Base-by-base conservation (phyloP, 2,797 vertebrate genomes). In the Spondyliosoma cantharus region DNA sequence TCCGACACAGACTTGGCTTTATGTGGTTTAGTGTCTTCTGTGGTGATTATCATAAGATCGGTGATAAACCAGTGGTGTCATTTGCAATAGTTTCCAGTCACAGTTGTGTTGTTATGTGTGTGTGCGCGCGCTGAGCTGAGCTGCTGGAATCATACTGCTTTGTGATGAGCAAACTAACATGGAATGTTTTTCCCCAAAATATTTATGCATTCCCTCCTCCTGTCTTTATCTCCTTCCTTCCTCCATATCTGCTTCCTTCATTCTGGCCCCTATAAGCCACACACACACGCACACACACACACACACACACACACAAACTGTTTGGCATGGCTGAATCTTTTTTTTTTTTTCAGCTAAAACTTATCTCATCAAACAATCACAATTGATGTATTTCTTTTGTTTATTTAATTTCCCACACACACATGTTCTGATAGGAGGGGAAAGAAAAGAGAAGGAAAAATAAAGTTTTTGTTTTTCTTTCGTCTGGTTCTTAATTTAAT, bases 221-320 rank as follows among this genome's bases (percentile, higher is more conserved):
- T 72, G 73, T 74, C 68, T 89, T 87, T 90, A 90, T 91, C 87
- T 89, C 68, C 80, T 92, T 91, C 89, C 91, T 93, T 91, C 90
- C 90, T 89, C 76, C 78, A 68, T 88, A 92, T 92, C 90, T 85
- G 87, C 69, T 91, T 93, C 90, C 91, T 93, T 87, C 75, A 76
- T 70, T 78, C 71, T 77, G 74, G 37, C 37, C 37, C 37, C 37
- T 37, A 37, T 37, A 37, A 37, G 37, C 37, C 49, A 43, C 37
- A 7, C 32, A 32, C 37, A 11, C 37, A 4, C 66, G 46, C 63
- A 56, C 57, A 49, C 68, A 17, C 54, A 66, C 56, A 6, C 48
- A 57, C 54, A 32, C 60, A 20, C 53, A 43, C 50, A 58, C 29
- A 58, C 49, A 49, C 45, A 50, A 46, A 76, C 43, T 24, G 14